A percentile compares a stretch with the other conserved stretches of the same genome.
Evolutionary conservation across 1,140 invertebrate species (phyloP).

Genomic region (Eufriesea mexicana): DNA sequence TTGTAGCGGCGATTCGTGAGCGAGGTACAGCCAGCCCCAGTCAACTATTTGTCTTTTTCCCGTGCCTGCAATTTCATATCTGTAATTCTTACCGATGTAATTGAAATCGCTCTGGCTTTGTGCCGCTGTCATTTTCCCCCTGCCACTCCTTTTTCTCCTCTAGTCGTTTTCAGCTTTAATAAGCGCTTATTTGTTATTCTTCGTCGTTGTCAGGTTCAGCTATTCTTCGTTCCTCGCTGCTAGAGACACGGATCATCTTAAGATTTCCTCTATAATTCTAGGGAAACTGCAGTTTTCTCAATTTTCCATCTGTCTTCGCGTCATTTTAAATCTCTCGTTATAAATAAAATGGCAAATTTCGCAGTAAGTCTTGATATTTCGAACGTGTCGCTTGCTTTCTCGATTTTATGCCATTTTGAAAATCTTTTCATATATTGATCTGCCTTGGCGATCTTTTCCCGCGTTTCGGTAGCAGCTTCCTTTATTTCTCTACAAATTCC

Average conservation of each 20-base stretch:
- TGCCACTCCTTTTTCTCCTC: not conserved
- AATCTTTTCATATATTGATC: too few species aligned
- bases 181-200: not conserved
- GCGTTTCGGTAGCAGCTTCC: too few species aligned
- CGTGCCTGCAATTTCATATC: not conserved
- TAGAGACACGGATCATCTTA: not conserved
- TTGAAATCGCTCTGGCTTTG: conserved; percentile 1
- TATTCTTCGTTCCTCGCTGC: not conserved
- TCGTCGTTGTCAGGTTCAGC: too few species aligned
- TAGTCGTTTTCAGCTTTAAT: not conserved
- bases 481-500: not conserved
- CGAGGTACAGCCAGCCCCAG: conserved; percentile 26
- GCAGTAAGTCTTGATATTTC: not conserved
- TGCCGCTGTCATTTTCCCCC: not conserved
- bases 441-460: too few species aligned
- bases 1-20: conserved; percentile 26
- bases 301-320: not conserved
- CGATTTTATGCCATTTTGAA: too few species aligned
- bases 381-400: not conserved
- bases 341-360: too few species aligned
- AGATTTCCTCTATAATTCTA: too few species aligned
- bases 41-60: conserved; percentile 17
- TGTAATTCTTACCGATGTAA: not conserved
- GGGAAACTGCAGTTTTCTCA: not conserved
- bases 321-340: too few species aligned